Conservation (phyloP, 2,113 vertebrate species). For the Sylvia atricapilla region DNA sequence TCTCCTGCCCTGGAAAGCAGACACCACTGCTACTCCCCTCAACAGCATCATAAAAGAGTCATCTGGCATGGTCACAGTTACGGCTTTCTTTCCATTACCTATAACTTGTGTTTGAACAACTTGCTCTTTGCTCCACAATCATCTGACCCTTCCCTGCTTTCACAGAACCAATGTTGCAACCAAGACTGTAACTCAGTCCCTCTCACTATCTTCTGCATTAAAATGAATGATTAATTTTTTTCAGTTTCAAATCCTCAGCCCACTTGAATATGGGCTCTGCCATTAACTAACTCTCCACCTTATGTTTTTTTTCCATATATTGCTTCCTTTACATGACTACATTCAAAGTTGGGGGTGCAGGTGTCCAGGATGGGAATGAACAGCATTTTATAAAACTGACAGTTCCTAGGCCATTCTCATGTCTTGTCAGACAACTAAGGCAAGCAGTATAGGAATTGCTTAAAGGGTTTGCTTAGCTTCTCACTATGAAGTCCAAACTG, state of each 20-base stretch:
- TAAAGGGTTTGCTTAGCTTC: neutral
- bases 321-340: neutral
- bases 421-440: neutral
- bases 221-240: neutral
- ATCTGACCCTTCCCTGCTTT: neutral
- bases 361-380: neutral
- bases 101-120: neutral
- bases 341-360: neutral
- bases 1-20: neutral
- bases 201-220: neutral
- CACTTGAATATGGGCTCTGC: neutral
- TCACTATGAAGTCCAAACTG: neutral
- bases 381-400: neutral
- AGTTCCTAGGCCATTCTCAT: neutral
- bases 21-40: neutral
- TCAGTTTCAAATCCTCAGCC: neutral
- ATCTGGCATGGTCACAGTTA: neutral
- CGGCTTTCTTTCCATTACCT: neutral
- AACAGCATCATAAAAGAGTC: neutral
- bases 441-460: accelerated
- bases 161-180: neutral
- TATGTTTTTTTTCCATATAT: neutral
- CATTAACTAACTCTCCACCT: neutral
- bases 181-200: neutral
- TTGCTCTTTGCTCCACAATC: neutral